Percentiles rank a stretch among this genome's conserved stretches.
Conservation (phyloP, 2,797 vertebrate genomes). For the Falco concolor region DNA sequence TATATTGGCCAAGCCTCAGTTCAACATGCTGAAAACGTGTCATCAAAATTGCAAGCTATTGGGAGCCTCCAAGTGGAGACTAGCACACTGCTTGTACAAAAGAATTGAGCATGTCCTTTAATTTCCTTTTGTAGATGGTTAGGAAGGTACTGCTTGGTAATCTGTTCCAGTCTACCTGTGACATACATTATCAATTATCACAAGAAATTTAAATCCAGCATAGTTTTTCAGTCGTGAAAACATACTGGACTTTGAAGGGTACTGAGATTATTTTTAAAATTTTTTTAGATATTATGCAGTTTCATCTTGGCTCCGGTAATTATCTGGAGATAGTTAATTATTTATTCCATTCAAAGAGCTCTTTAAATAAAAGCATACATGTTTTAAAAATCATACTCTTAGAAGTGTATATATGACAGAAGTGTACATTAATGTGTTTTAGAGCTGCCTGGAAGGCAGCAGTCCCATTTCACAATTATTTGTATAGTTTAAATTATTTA, state of each 20-base stretch:
- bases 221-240: not conserved
- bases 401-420: not conserved
- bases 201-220: not conserved
- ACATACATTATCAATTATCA: not conserved
- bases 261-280: no score
- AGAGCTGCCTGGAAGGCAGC: not conserved
- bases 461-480: not conserved
- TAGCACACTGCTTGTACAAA: not conserved
- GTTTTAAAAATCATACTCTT: not conserved
- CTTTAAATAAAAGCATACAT: not conserved
- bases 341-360: no score
- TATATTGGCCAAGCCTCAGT: not conserved
- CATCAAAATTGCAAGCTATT: not conserved
- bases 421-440: not conserved
- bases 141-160: not conserved
- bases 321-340: not conserved
- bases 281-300: not conserved
- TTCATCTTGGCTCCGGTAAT: not conserved
- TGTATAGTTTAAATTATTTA: not conserved
- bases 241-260: not conserved
- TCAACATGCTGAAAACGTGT: not conserved
- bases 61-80: not conserved
- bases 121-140: not conserved
- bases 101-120: not conserved
- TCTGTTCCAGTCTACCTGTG: not conserved